A percentile compares a stretch with the other conserved stretches of the same genome.
Evolutionary conservation across 2,113 vertebrate genomes (phyloP).

Genomic region (Eulemur macaco): DNA sequence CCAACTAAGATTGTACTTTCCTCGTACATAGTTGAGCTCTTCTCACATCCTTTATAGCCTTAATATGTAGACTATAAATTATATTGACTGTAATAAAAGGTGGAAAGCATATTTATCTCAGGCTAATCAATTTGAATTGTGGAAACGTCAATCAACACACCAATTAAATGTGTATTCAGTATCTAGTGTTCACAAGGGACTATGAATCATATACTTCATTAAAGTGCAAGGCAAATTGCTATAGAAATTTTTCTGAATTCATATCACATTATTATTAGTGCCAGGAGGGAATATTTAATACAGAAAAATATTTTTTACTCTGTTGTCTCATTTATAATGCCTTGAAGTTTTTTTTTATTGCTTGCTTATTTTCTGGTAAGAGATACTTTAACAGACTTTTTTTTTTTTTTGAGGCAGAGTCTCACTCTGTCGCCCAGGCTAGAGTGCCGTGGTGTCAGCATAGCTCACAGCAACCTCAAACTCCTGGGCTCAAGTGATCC

Average conservation of each 20-base stretch:
- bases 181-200: background rate
- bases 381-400: background rate
- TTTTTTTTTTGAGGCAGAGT: no score
- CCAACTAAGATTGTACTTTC: background rate
- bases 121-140: constrained; percentile 39
- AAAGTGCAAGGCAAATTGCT: constrained; percentile 9
- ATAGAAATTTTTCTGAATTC: background rate
- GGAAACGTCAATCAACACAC: background rate
- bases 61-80: background rate
- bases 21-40: background rate
- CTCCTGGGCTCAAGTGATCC: no score
- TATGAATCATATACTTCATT: background rate
- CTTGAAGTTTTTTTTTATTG: background rate
- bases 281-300: background rate
- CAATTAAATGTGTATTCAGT: background rate
- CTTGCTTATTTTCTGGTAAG: background rate
- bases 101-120: background rate
- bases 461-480: no score
- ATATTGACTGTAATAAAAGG: background rate
- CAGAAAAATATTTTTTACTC: background rate
- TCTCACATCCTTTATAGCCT: constrained; percentile 8
- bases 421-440: no score
- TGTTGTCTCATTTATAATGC: background rate
- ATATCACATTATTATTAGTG: background rate
- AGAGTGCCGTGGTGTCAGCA: no score